A percentile compares a stretch with the other conserved stretches of the same genome.
These are phyloP conservation scores for Columba guinea DNA, from an alignment of 2,797 vertebrate species.

Conservation along the genomic window DNA sequence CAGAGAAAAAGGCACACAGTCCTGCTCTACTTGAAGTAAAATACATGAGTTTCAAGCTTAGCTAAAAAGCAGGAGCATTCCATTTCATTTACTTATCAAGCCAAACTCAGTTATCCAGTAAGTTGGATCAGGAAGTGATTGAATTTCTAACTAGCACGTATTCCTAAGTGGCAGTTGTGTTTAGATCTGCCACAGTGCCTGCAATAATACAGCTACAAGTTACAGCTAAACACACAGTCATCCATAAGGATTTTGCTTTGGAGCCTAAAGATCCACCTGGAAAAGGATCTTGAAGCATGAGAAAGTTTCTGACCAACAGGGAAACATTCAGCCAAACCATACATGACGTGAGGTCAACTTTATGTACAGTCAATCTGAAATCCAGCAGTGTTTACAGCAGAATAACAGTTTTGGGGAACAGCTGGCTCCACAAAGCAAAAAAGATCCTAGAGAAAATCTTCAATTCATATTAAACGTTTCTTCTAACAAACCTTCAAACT, in stretches of 20 bases:
- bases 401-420: not conserved
- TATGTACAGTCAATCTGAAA: not conserved
- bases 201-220: not conserved
- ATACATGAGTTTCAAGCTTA: not conserved
- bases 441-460: not conserved
- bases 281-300: not conserved
- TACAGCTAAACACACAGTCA: not conserved
- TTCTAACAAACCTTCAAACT: not conserved
- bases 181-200: not conserved
- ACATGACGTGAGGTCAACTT: rapidly evolving
- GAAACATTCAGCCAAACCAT: not conserved
- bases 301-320: not conserved
- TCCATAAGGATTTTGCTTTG: not conserved
- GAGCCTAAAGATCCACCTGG: not conserved
- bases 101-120: not conserved
- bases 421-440: not conserved
- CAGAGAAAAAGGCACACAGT: not conserved
- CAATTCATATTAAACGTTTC: not conserved
- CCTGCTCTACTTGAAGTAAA: not conserved
- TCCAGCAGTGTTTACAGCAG: not conserved
- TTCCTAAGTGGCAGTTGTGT: not conserved
- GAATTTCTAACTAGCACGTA: not conserved
- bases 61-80: not conserved
- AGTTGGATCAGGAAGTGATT: not conserved
- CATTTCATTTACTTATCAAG: not conserved